Evolutionary conservation across 2,797 vertebrate genomes (phyloP), one percentile per base, ranked within the genome.

Genomic region (Pangasius macronema): DNA sequence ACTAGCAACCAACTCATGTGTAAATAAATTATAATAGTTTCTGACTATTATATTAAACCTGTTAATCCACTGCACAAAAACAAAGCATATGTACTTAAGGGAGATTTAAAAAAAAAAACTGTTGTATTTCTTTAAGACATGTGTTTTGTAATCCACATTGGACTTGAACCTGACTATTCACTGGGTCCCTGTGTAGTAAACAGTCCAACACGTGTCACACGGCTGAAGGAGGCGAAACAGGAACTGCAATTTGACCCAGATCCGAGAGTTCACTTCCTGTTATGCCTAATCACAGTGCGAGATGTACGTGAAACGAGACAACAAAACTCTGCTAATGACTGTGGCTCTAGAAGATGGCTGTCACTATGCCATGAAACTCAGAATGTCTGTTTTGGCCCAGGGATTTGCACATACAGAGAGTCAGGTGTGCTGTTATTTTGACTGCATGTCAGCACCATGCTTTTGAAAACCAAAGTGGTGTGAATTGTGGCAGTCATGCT

Each of bases 401-500:
- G 36, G 24, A 63, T 80, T 83, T 72, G 14, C 27, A 2, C 13
- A 81, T 61, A 81, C 51, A 82, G 6, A 49, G 57, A 88, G 65
- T 33, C 82, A 86, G 24, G 49, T 30, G 33, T 51, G 68, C n/a
- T 36, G 81, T 73, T 51, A 67, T 82, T 86, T 86, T 83, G 39
- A 83, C 81, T 86, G 77, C 70, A 63, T 36, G 46, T 83, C 81
- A 88, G 76, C 36, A 20, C 82, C 63, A 86, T n/a, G 57, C 79
- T 83, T 88, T 91, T 91, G 89, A 93, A 93, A 91, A 93, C 94
- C 88, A 93, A 92, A 93, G 93, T 53, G 84, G 76, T 46, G 42
- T 85, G 83, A 88, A 91, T 86, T 53, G 30, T 76, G 76, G 84
- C 39, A 33, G 51, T 77, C 77, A 86, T 77, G 76, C 85, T 85